Evolutionary conservation across 2,888 invertebrate genomes (phyloP), one percentile per base, ranked within the genome.

Genomic region (Drosophila niveifrons): DNA sequence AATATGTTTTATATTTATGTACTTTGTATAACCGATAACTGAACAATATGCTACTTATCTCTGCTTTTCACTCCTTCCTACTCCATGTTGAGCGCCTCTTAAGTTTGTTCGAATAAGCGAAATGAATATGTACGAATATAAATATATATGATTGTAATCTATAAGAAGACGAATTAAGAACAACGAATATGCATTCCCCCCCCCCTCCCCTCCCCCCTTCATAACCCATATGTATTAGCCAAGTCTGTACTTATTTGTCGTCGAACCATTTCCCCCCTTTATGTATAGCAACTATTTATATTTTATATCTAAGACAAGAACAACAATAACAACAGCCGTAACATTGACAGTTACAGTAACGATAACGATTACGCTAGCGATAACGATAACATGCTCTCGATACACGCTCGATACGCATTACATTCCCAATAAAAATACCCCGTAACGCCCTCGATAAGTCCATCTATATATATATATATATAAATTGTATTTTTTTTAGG

Each of bases 211-310:
- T 2, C 13, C 8, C 8, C 39, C 3, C 36, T 4, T 11, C 36
- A 11, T 11, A 36, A 11, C 36, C 36, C n/a, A 36, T n/a, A 36
- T 36, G 36, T 36, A 36, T 36, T 64, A 72, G 23, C 39, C 48
- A 58, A 63, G 58, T 53, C 57, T 72, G 72, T 65, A 72, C 72
- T 72, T 72, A 68, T 75, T 73, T 50, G 52, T n/a, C 23, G 52
- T n/a, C 23, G 31, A 48, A 17, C 34, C 36, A 47, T 43, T 53
- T n/a, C 23, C 31, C 18, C 31, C 31, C 18, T 28, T 47, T 59
- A 78, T 75, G 61, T 78, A 65, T 73, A 75, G 73, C 57, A 62
- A 77, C 53, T 75, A 67, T 67, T 67, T 77, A 75, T 72, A 66
- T 59, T 46, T 41, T 43, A 53, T 36, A 9, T 44, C 6, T 55